These are phyloP conservation scores for Penaeus vannamei DNA, from an alignment of 1,140 invertebrate genomes.

Conservation along the genomic window DNA sequence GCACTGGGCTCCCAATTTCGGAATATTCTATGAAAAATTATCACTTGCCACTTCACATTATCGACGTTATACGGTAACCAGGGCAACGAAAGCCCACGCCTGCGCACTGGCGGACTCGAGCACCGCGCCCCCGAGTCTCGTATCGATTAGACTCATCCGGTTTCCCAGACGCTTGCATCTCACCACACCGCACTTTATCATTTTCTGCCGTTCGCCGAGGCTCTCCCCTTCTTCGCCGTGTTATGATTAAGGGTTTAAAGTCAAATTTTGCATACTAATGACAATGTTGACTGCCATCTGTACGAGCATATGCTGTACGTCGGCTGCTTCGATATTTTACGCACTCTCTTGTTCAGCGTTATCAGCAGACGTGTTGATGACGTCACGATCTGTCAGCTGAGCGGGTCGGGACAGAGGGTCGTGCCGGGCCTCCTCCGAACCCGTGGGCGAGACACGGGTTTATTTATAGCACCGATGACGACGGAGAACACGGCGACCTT, in stretches of 20 bases:
- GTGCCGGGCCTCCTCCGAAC: too few species aligned
- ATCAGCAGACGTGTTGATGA: constrained; percentile 30
- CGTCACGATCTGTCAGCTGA: constrained; percentile 22
- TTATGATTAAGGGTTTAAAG: too few species aligned
- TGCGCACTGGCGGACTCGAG: not conserved
- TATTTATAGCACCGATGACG: too few species aligned
- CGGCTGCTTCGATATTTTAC: not conserved
- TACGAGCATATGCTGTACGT: too few species aligned
- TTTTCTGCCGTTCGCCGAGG: too few species aligned
- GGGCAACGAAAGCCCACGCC: not conserved
- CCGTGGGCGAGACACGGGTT: too few species aligned
- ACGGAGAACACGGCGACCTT: too few species aligned
- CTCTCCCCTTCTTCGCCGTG: too few species aligned
- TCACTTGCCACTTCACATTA: constrained; percentile 42
- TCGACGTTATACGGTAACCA: constrained; percentile 36
- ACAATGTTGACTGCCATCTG: too few species aligned
- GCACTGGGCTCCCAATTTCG: not conserved
- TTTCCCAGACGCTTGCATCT: not conserved
- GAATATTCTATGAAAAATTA: constrained; percentile 11
- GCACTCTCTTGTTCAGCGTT: constrained; percentile 19
- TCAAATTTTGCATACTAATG: too few species aligned
- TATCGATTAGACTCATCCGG: not conserved
- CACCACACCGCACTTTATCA: not conserved
- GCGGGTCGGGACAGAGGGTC: too few species aligned
- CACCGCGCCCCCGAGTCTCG: not conserved